phyloP scores from a whole-genome alignment of 30 jellyfish, hydroid and myxozoan species.

The Hydractinia symbiolongicarpus region DNA sequence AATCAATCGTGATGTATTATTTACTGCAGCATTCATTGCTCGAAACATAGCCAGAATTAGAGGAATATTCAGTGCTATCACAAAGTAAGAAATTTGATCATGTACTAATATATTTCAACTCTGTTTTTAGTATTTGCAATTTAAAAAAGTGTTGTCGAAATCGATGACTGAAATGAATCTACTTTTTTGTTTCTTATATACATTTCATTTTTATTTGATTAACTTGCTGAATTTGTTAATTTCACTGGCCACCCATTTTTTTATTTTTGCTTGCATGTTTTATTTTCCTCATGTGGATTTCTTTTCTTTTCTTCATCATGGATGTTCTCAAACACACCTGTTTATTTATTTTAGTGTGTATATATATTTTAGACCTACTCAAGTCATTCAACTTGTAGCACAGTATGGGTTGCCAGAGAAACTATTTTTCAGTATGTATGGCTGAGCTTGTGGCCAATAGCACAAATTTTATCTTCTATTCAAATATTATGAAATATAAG shows the following conservation, averaged over 20 bases:
- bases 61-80: slow-evolving; percentile 85
- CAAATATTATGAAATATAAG: too few species aligned
- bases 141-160: too few species aligned
- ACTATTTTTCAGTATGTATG: slow-evolving; percentile 57
- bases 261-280: too few species aligned
- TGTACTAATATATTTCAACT: too few species aligned
- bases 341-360: not conserved
- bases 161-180: too few species aligned
- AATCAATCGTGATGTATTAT: slow-evolving; percentile 61
- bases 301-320: not conserved
- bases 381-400: slow-evolving; percentile 57
- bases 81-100: slow-evolving; percentile 43
- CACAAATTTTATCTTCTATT: too few species aligned
- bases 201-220: too few species aligned
- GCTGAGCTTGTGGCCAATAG: not conserved
- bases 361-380: slow-evolving; percentile 56
- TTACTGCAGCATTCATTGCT: slow-evolving; percentile 87
- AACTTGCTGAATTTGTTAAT: too few species aligned
- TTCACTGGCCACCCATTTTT: too few species aligned
- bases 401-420: slow-evolving; percentile 79
- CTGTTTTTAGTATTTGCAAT: too few species aligned
- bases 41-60: slow-evolving; percentile 73
- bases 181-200: too few species aligned
- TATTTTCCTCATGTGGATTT: not conserved
- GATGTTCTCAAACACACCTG: not conserved